A percentile compares a stretch with the other conserved stretches of the same genome.
phyloP scores from a whole-genome alignment of 2,888 invertebrate species.

The Apamea crenata region DNA sequence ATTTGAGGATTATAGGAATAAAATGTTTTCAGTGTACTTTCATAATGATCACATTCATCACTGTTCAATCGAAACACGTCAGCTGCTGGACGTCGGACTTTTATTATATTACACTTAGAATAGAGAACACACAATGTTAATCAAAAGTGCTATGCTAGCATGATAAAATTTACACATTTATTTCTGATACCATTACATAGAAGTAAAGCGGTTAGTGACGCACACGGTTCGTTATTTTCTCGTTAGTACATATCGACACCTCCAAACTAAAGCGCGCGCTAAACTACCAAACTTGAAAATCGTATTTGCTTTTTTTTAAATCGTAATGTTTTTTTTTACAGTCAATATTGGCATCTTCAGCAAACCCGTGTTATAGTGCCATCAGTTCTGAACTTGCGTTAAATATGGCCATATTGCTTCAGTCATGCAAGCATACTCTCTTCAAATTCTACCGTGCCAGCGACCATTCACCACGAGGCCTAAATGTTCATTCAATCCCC shows the following conservation, averaged over 20 bases:
- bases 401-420: background rate
- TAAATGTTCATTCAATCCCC: background rate
- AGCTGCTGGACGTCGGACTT: background rate
- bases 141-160: background rate
- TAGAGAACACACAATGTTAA: slow-evolving; percentile 14
- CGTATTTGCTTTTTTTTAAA: background rate
- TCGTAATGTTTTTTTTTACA: background rate
- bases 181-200: slow-evolving; percentile 18
- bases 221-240: slow-evolving; percentile 36
- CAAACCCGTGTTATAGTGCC: background rate
- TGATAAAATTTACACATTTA: background rate
- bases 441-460: slow-evolving; percentile 6
- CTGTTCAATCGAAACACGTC: background rate
- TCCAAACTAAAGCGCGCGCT: slow-evolving; percentile 31
- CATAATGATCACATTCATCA: background rate
- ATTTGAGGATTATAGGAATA: background rate
- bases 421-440: slow-evolving; percentile 32
- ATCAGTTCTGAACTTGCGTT: background rate
- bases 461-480: background rate
- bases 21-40: background rate
- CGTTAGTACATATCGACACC: slow-evolving; percentile 53
- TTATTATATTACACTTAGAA: background rate
- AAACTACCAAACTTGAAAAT: slow-evolving; percentile 7
- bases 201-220: slow-evolving; percentile 54
- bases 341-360: too few species aligned